These are phyloP conservation scores for Alca torda DNA, from an alignment of 2,797 vertebrate species.

Conservation along the genomic window DNA sequence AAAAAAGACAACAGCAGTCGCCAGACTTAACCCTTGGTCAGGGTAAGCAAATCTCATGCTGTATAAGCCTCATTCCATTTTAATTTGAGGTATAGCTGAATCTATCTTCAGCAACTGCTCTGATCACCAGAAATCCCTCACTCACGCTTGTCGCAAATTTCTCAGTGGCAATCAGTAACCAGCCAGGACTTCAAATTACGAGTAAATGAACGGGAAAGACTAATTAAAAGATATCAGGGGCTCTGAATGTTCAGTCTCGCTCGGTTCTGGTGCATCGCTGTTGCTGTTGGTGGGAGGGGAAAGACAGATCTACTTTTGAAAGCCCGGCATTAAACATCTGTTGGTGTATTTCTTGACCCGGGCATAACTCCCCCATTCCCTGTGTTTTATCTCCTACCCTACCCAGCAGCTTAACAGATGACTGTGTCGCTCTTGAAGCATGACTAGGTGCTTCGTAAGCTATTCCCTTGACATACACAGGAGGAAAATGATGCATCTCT, in stretches of 20 bases:
- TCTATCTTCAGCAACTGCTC: neutral
- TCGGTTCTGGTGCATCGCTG: neutral
- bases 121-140: neutral
- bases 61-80: neutral
- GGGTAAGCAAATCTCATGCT: neutral
- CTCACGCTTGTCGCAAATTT: neutral
- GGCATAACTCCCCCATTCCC: neutral
- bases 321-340: neutral
- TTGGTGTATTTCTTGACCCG: neutral
- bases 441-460: neutral
- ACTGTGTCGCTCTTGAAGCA: neutral
- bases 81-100: neutral
- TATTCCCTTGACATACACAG: neutral
- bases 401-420: neutral
- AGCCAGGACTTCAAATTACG: neutral
- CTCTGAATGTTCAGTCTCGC: neutral
- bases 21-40: neutral
- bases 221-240: neutral
- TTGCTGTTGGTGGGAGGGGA: neutral
- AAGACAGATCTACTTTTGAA: neutral
- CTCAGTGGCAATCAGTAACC: neutral
- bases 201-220: neutral
- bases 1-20: neutral
- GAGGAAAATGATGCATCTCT: neutral
- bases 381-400: neutral